Conservation (phyloP, 2,113 vertebrate genomes). For the Chamaea fasciata region DNA sequence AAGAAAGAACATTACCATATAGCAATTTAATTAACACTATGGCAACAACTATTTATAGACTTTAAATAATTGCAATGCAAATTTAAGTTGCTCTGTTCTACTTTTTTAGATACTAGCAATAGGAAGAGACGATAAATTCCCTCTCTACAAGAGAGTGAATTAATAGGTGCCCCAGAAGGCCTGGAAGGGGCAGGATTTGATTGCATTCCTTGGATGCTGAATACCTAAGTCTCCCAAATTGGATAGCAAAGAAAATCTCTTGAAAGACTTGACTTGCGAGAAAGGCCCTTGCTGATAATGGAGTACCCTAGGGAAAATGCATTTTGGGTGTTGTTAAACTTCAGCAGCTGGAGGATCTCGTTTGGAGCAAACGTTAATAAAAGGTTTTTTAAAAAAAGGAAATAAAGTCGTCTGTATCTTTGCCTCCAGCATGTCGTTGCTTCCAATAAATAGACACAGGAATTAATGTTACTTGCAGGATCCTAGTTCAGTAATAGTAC, state of each 20-base stretch:
- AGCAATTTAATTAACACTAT: conserved; percentile 22
- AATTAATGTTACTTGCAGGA: background rate
- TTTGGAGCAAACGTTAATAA: background rate
- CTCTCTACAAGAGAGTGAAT: conserved; percentile 25
- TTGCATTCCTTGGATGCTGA: background rate
- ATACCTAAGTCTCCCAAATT: background rate
- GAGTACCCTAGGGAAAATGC: background rate
- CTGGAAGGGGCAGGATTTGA: conserved; percentile 31
- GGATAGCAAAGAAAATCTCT: background rate
- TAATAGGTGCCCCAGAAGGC: conserved; percentile 31
- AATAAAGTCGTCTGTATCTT: background rate
- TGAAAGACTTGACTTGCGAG: background rate
- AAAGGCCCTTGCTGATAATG: background rate
- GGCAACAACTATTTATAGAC: conserved; percentile 44
- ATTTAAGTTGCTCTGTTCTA: conserved; percentile 29
- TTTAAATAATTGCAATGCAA: conserved; percentile 37
- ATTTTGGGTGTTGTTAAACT: background rate
- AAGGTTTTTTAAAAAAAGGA: background rate
- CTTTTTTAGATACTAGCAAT: background rate
- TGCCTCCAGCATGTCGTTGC: background rate
- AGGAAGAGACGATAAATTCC: conserved; percentile 18
- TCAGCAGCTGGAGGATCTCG: background rate
- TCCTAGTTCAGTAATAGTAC: background rate
- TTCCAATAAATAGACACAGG: background rate
- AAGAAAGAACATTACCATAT: background rate